phyloP scores from a whole-genome alignment of 2,888 invertebrate genomes.

The Apotomis turbidana region DNA sequence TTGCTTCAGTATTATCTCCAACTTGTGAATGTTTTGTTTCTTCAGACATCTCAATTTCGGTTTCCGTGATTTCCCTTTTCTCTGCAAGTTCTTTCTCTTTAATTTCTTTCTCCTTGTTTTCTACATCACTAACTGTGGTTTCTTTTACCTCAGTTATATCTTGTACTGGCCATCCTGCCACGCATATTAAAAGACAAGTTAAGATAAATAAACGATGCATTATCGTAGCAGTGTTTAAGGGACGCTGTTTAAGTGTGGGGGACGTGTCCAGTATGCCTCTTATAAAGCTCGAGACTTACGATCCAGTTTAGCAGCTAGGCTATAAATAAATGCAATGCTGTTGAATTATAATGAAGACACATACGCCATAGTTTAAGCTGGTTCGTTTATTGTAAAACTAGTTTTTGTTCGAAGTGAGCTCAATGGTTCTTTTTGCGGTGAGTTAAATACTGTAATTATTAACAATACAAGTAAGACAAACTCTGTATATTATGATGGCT shows the following conservation, averaged over 20 bases:
- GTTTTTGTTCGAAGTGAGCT: neutral
- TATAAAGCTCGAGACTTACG: neutral
- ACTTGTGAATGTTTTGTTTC: neutral
- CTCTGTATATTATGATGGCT: too few species aligned
- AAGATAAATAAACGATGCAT: neutral
- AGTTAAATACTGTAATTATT: neutral
- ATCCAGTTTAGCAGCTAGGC: neutral
- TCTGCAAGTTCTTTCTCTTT: neutral
- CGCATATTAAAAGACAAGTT: neutral
- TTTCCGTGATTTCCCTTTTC: neutral
- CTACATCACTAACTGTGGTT: neutral
- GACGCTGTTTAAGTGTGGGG: neutral
- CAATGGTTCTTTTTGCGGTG: neutral
- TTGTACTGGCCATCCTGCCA: neutral
- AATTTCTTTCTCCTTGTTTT: neutral
- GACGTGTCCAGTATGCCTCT: neutral
- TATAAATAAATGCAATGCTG: neutral
- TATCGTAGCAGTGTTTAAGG: neutral
- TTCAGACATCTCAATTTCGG: neutral
- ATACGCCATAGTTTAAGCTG: neutral
- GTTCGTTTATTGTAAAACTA: neutral
- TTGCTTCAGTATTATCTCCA: neutral
- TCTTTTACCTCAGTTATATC: neutral
- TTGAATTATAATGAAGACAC: neutral
- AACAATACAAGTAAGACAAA: neutral